Conservation (phyloP, 2,888 invertebrate genomes). For the Lycia hirtaria region DNA sequence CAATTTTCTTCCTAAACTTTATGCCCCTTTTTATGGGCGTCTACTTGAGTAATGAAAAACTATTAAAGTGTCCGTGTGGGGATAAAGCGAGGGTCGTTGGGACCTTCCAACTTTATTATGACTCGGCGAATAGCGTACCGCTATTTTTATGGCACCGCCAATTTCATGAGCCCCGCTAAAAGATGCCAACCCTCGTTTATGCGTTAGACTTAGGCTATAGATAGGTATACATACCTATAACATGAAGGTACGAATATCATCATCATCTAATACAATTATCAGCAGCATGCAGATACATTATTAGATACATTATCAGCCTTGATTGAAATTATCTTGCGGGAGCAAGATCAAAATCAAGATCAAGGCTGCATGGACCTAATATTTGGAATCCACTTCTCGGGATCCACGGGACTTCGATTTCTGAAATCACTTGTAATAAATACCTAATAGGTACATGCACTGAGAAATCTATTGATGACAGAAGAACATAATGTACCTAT, state of each 20-base stretch:
- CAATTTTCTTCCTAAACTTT: slow-evolving; percentile 80
- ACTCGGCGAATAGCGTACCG: slow-evolving; percentile 68
- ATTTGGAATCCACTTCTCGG: too few relatives aligned
- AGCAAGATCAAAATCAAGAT: too few relatives aligned
- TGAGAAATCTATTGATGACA: too few relatives aligned
- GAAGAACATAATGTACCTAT: too few relatives aligned
- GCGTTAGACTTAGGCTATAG: slow-evolving; percentile 39
- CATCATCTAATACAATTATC: background rate
- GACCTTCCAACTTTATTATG: slow-evolving; percentile 76
- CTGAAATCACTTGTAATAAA: too few relatives aligned
- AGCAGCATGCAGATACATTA: background rate
- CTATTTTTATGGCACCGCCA: slow-evolving; percentile 75
- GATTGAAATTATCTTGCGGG: too few relatives aligned
- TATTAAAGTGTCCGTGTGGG: slow-evolving; percentile 79
- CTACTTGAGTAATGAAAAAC: slow-evolving; percentile 85
- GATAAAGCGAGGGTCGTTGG: slow-evolving; percentile 76
- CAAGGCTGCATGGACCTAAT: too few relatives aligned
- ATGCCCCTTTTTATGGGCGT: slow-evolving; percentile 75
- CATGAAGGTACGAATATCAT: background rate
- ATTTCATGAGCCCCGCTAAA: slow-evolving; percentile 72
- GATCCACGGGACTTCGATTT: too few relatives aligned
- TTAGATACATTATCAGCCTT: too few relatives aligned
- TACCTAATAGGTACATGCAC: too few relatives aligned
- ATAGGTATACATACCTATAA: slow-evolving; percentile 34
- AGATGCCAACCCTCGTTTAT: slow-evolving; percentile 69